Conservation (phyloP, 2,888 invertebrate species). For the Chloroclysta siterata region DNA sequence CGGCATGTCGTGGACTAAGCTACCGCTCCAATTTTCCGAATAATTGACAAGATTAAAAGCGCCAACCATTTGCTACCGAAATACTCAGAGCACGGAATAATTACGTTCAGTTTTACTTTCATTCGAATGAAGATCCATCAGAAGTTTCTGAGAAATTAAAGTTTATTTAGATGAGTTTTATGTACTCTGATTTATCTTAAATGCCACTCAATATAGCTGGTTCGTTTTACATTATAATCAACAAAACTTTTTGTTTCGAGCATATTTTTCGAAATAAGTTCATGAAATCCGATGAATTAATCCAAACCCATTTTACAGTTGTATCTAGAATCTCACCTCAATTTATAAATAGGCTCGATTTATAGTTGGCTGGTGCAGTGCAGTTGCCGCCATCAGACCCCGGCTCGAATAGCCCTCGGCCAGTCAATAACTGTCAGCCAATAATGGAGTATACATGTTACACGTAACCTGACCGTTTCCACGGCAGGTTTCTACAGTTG, state of each 20-base stretch:
- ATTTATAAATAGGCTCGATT: neutral
- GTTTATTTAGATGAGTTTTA: constrained; percentile 50
- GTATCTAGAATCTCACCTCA: neutral
- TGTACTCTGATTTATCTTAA: constrained; percentile 44
- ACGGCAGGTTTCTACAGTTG: neutral
- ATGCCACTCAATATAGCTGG: constrained; percentile 30
- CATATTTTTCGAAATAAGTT: neutral
- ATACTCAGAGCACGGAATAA: constrained; percentile 61
- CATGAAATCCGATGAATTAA: neutral
- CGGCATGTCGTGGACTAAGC: constrained; percentile 47
- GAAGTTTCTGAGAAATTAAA: constrained; percentile 50
- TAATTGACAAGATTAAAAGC: constrained; percentile 73
- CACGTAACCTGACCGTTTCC: constrained; percentile 24
- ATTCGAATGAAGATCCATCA: constrained; percentile 62
- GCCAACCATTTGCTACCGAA: constrained; percentile 59
- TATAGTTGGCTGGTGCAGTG: neutral
- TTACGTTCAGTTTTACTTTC: constrained; percentile 62
- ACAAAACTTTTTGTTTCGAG: neutral
- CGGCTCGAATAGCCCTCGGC: constrained; percentile 37
- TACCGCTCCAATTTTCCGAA: constrained; percentile 63
- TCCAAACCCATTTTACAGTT: neutral
- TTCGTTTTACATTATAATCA: constrained; percentile 5
- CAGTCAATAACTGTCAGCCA: constrained; percentile 60
- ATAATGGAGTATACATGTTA: constrained; percentile 63
- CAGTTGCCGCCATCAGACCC: constrained; percentile 9